Evolutionary conservation across 2,113 vertebrate species (phyloP), one percentile per base, ranked within the genome.

Genomic region (Colaptes auratus): DNA sequence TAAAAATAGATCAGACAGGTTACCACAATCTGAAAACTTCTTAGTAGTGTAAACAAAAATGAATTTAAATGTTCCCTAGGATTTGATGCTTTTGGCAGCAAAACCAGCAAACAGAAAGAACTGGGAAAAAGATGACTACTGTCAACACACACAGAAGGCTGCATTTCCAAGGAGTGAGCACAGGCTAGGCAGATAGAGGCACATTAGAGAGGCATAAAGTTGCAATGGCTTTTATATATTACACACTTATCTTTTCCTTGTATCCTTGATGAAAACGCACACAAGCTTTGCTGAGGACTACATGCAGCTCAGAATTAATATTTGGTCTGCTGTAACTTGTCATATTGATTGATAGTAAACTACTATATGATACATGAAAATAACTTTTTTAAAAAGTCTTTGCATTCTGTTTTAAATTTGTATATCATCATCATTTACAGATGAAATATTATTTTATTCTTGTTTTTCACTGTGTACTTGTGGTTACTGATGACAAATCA

Each of bases 381-480:
- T 16, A 48, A 46, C 6, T 46, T 46, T 19, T 19, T 20, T 9
- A 18, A 48, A 48, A 10, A 39, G 36, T 48, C 12, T 56, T 75
- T 63, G 25, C 3, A 71, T 64, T 72, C 27, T 60, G 8, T 11
- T 74, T 78, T 30, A 67, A 7, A 2, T 61, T 33, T 72, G 7
- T 67, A 69, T 48, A 48, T 39, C 46, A 59, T 59, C 1, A 53
- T 56, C 12, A 25, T 11, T 52, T 84, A 36, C 6, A 6, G 15
- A 36, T 7, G 36, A 73, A 69, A 52, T 33, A 5, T 1, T 28
- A 1, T 9, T n/a, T 35, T 0, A 3, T 23, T 31, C 50, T 53
- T 35, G 0, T 1, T 28, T 89, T 91, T 70, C 1, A 2, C 2
- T 46, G 4, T 46, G 6, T 58, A 4, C 1, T 63, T 73, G 16